phyloP scores from a whole-genome alignment of 2,797 vertebrate species.

The Poecilia gillii region DNA sequence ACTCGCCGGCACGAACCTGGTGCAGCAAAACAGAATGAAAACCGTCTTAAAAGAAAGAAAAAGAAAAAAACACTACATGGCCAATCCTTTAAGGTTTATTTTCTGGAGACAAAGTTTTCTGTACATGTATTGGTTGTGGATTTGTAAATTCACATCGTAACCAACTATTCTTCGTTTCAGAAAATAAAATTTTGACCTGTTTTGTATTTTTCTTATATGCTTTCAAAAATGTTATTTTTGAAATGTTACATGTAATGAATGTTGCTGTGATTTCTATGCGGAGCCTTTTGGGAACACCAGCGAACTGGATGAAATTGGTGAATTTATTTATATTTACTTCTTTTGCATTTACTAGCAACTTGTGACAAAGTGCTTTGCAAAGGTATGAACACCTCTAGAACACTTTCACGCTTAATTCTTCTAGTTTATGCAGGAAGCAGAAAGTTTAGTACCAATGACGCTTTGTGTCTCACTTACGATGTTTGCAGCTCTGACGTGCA shows the following conservation, averaged over 20 bases:
- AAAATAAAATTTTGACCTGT: background rate
- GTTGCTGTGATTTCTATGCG: background rate
- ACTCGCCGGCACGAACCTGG: constrained; percentile 96
- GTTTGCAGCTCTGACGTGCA: constrained; percentile 97
- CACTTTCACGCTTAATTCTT: background rate
- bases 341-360: background rate
- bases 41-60: background rate
- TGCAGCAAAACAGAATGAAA: constrained; percentile 29
- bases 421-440: background rate
- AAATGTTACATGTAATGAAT: background rate
- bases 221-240: background rate
- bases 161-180: background rate
- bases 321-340: background rate
- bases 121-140: background rate
- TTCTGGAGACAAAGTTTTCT: background rate
- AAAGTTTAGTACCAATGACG: background rate
- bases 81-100: background rate
- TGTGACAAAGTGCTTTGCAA: background rate
- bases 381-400: background rate
- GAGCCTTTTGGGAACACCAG: background rate
- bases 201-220: background rate
- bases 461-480: constrained; percentile 85
- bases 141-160: background rate
- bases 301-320: background rate
- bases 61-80: background rate